Base-by-base conservation (phyloP, 2,888 invertebrate genomes). In the Zygothrica quintamaculata region DNA sequence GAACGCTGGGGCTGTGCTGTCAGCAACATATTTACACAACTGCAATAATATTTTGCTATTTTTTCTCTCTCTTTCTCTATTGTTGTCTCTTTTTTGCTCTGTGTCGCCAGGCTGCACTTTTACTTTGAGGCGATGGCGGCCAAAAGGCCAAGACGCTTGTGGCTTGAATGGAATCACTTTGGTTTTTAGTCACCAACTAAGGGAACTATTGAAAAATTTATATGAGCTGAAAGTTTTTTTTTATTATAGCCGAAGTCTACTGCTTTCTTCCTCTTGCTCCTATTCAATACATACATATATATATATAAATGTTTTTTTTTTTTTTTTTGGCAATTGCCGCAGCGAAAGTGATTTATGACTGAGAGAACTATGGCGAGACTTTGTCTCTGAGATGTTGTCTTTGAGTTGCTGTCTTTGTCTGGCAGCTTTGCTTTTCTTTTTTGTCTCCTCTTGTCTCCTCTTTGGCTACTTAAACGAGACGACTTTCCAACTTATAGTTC, bases 301-400 rank as follows among this genome's bases (percentile, higher is more conserved):
- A 11, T 33, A 47, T 46, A 13, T 33, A 13, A 34, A 43, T 13
- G 57, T n/a, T 26, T 29, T 26, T 16, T 29, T 48, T 8, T 25
- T 5, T 47, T 33, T 31, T 33, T 31, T n/a, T 53, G n/a, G 43
- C 43, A 31, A 34, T 44, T 33, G 55, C 46, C 57, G 56, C 64
- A 67, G 80, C 59, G 88, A 88, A 88, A 88, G 88, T 88, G 88
- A 88, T 88, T 88, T 88, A 88, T 87, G 77, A 70, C 73, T 67
- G 67, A 65, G 57, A 81, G 67, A 48, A 84, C 68, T 81, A 76
- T 65, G 76, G 80, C 76, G 70, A 71, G 85, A 77, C 74, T 74
- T 65, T 68, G 67, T 75, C 71, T 55, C 74, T 15, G 31, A 22
- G 18, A 22, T 18, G 43, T 25, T 69, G 40, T 43, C 74, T 66